Percentiles rank a stretch among this genome's conserved stretches.
These are phyloP conservation scores for Opisthograptis luteolata DNA, from an alignment of 2,888 invertebrate species.

Conservation along the genomic window DNA sequence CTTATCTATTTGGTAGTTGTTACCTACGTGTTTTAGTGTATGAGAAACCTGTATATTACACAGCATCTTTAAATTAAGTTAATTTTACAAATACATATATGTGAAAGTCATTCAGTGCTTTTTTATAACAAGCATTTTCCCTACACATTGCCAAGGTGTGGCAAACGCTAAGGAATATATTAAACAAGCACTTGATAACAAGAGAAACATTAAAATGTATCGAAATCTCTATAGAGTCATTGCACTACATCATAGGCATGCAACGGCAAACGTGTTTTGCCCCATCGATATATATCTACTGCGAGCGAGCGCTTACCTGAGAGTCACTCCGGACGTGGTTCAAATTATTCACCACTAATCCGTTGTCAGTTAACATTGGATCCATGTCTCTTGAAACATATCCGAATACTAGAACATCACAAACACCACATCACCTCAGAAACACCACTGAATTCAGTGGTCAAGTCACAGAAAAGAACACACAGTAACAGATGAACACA, in stretches of 20 bases:
- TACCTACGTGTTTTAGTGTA: background rate
- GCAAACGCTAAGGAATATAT: too few relatives aligned
- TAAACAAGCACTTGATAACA: background rate
- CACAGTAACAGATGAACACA: conserved; percentile 54
- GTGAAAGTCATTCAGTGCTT: too few relatives aligned
- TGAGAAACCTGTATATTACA: background rate
- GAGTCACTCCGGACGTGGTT: conserved; percentile 80
- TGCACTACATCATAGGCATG: conserved; percentile 78
- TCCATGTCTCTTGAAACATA: conserved; percentile 74
- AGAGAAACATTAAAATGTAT: conserved; percentile 23
- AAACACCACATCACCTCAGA: conserved; percentile 58
- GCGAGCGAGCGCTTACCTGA: conserved; percentile 71
- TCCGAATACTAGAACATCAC: conserved; percentile 50
- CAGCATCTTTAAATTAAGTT: too few relatives aligned
- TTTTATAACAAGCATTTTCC: too few relatives aligned
- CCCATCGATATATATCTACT: conserved; percentile 70
- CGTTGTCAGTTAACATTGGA: conserved; percentile 77
- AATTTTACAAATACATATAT: too few relatives aligned
- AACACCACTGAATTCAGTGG: conserved; percentile 40
- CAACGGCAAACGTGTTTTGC: conserved; percentile 77
- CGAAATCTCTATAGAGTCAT: conserved; percentile 57
- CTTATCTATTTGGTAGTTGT: background rate
- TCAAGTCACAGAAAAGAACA: conserved; percentile 56
- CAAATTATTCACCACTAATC: conserved; percentile 80
- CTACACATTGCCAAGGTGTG: too few relatives aligned